A percentile compares a stretch with the other conserved stretches of the same genome.
phyloP scores from a whole-genome alignment of 2,888 invertebrate species.

The Melikaiella ostensackeni region DNA sequence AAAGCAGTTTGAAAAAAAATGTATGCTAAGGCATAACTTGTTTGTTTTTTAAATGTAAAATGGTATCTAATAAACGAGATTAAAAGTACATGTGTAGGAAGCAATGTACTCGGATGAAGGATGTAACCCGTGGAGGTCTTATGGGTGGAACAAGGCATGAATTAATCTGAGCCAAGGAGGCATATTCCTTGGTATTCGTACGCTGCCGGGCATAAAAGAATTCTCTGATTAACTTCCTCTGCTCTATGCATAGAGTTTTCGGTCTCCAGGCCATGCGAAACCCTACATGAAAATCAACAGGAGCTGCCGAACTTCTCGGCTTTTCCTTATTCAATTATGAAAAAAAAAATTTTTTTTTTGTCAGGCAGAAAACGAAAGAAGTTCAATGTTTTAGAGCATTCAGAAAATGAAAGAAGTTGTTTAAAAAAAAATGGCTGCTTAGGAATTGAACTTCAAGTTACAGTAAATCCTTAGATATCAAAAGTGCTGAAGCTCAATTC shows the following conservation, averaged over 20 bases:
- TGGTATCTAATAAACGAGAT: not conserved
- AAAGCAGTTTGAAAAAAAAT: not conserved
- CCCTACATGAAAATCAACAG: not conserved
- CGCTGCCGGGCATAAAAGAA: slow-evolving; percentile 61
- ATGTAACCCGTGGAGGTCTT: slow-evolving; percentile 18
- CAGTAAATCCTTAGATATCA: too few species aligned
- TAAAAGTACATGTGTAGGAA: not conserved
- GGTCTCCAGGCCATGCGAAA: slow-evolving; percentile 46
- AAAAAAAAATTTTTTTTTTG: not conserved
- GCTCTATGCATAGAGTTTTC: slow-evolving; percentile 3
- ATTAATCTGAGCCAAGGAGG: slow-evolving; percentile 54
- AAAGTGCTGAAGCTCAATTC: too few species aligned
- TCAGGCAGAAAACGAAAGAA: not conserved
- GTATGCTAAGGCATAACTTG: not conserved
- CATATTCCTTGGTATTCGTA: slow-evolving; percentile 54
- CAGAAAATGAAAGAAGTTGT: not conserved
- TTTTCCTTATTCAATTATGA: not conserved
- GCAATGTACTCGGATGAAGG: not conserved
- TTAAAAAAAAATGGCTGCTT: not conserved
- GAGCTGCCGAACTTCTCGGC: not conserved
- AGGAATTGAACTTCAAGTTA: not conserved
- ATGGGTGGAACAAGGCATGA: slow-evolving; percentile 48
- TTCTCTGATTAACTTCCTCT: slow-evolving; percentile 63
- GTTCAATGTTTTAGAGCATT: not conserved
- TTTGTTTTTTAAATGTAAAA: not conserved